A percentile compares a stretch with the other conserved stretches of the same genome.
phyloP scores from a whole-genome alignment of 2,113 vertebrate species.

The Potamarius usumacintae region DNA sequence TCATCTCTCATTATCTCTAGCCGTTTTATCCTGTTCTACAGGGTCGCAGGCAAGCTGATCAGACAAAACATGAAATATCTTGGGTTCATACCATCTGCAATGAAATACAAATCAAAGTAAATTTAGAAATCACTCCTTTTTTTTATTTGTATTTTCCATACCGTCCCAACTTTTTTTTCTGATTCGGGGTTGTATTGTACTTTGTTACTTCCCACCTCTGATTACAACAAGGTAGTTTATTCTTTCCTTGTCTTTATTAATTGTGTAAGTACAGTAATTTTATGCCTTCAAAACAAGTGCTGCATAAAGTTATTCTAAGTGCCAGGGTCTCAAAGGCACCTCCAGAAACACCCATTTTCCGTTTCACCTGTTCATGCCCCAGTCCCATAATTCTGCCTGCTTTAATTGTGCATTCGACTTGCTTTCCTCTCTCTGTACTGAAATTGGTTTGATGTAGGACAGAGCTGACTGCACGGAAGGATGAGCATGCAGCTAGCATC shows the following conservation, averaged over 20 bases:
- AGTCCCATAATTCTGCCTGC: constrained; percentile 20
- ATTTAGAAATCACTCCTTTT: no score
- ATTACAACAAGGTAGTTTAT: no score
- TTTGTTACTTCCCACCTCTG: no score
- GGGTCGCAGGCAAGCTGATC: no score
- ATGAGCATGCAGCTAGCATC: constrained; percentile 39
- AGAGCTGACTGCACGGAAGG: constrained; percentile 25
- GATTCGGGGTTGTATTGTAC: no score
- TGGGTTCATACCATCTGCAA: no score
- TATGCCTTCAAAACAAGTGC: neutral
- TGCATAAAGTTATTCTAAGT: neutral
- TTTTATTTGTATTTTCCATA: no score
- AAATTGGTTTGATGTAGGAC: constrained; percentile 39
- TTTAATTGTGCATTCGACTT: constrained; percentile 21
- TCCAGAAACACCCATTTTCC: neutral
- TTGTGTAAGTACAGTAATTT: neutral
- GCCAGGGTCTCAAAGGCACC: neutral
- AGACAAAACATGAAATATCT: no score
- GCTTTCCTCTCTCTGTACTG: neutral
- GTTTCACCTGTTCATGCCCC: constrained; percentile 20
- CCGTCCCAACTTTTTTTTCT: no score
- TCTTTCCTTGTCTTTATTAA: neutral
- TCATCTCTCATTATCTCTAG: no score
- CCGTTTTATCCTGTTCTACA: no score
- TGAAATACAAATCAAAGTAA: no score